phyloP scores from a whole-genome alignment of 1,140 invertebrate genomes.

The Eupeodes corollae region DNA sequence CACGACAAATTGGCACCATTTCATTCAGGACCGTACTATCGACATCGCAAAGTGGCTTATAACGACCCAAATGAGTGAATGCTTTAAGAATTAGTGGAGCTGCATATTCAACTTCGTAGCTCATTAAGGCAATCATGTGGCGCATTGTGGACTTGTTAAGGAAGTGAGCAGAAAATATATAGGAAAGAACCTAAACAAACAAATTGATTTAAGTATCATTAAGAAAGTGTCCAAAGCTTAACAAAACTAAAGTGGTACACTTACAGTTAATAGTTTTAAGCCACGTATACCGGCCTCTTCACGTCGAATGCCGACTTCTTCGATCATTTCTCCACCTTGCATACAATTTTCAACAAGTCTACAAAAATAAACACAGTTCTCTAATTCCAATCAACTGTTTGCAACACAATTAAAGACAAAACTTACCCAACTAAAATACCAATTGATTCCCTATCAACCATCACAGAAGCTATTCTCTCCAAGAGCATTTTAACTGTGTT shows the following conservation, averaged over 20 bases:
- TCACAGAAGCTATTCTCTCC: constrained; percentile 86
- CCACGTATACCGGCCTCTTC: constrained; percentile 72
- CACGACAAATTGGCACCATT: constrained; percentile 74
- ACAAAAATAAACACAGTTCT: not conserved
- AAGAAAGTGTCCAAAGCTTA: not conserved
- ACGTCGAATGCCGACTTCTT: constrained; percentile 65
- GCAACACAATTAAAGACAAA: not conserved
- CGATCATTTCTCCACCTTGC: constrained; percentile 30
- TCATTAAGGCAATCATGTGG: constrained; percentile 65
- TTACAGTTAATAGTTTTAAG: constrained; percentile 62
- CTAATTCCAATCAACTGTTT: not conserved
- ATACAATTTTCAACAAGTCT: constrained; percentile 35
- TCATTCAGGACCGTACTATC: constrained; percentile 43
- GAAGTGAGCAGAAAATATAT: constrained; percentile 88
- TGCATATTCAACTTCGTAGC: constrained; percentile 69
- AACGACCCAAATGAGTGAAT: constrained; percentile 79
- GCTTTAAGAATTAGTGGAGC: constrained; percentile 71
- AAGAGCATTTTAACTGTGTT: constrained; percentile 90
- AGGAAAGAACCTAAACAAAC: constrained; percentile 49
- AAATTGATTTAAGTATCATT: not conserved
- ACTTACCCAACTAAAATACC: constrained; percentile 55
- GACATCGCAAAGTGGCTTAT: constrained; percentile 59
- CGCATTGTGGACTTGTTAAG: constrained; percentile 72
- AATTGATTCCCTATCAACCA: constrained; percentile 84
- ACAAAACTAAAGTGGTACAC: constrained; percentile 10